Evolutionary conservation across 2,797 vertebrate genomes (phyloP), one percentile per base, ranked within the genome.

Genomic region (Chaetodon trifasciatus): DNA sequence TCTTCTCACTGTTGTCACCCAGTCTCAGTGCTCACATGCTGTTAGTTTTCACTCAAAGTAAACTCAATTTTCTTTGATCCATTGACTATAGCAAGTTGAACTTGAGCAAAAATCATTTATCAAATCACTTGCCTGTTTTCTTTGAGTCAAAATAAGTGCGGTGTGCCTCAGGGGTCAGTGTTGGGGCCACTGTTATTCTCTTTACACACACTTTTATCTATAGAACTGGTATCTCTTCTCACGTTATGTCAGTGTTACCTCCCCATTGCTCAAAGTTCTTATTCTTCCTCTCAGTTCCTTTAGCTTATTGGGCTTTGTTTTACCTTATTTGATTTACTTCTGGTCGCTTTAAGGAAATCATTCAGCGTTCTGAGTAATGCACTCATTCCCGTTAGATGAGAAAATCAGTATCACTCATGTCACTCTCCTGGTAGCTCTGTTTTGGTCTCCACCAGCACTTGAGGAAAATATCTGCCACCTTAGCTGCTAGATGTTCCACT

Each of bases 141-240:
- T n/a, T 39, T 39, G 12, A 5, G 5, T 70, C 32, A 49, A 37
- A 60, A 49, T 39, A 21, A 3, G 15, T 15, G 13, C 32, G 60
- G 68, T 65, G 76, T 56, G 6, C 24, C 55, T 37, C 62, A 67
- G 35, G 61, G 61, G 8, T 66, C 47, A 8, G 5, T 39, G 5
- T n/a, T 47, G 3, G 40, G 5, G 17, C 49, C 39, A 8, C 12
- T n/a, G 16, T 9, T 61, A 19, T 37, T 61, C 19, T 52, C 37
- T 16, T n/a, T 47, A 24, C 47, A 40, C 10, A 0, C 2, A 1
- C 6, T 42, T 57, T 44, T 21, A 3, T 56, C 40, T 42, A 0
- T 2, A 17, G 3, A 19, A 10, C 3, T 23, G 32, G 21, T 23
- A 23, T 15, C 15, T 52, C 8, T 39, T 47, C 13, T 49, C 28